Evolutionary conservation across 1,140 invertebrate genomes (phyloP).

Genomic region (Alviniconcha marisindica): DNA sequence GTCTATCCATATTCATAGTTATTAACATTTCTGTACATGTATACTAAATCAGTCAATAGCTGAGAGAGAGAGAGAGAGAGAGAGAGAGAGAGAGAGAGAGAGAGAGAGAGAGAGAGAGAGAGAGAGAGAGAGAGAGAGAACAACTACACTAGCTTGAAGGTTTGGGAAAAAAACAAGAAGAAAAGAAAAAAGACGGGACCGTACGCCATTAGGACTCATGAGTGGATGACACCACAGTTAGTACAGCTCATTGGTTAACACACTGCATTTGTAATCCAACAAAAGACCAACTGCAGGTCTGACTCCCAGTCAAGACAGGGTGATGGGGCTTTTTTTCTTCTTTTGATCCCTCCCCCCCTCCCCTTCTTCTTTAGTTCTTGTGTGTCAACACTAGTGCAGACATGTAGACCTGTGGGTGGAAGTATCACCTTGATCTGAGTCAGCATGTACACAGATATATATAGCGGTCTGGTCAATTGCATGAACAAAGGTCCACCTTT

Average conservation of each 20-base stretch:
- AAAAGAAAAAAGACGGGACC: neutral
- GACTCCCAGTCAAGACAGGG: neutral
- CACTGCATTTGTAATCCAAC: neutral
- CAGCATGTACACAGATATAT: too few relatives aligned
- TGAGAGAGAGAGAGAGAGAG: neutral
- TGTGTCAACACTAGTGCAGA: too few relatives aligned
- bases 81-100: neutral
- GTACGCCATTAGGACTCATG: neutral
- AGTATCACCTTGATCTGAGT: too few relatives aligned
- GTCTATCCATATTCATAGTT: too few relatives aligned
- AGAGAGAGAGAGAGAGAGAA: slow-evolving; percentile 4
- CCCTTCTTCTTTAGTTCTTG: too few relatives aligned
- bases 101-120: slow-evolving; percentile 18
- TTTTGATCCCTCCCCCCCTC: too few relatives aligned
- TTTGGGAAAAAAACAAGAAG: slow-evolving; percentile 15
- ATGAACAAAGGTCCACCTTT: too few relatives aligned
- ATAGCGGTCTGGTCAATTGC: too few relatives aligned
- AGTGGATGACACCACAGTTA: neutral
- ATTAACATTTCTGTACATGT: too few relatives aligned
- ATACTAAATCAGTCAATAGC: neutral
- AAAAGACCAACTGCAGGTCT: slow-evolving; percentile 35
- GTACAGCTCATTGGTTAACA: neutral
- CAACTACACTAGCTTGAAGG: too few relatives aligned
- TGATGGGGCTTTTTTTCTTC: too few relatives aligned
- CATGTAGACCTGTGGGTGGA: too few relatives aligned